Percentiles rank a stretch among this genome's conserved stretches.
These are phyloP conservation scores for Ctenopoma kingsleyae DNA, from an alignment of 2,797 vertebrate genomes.

Conservation along the genomic window DNA sequence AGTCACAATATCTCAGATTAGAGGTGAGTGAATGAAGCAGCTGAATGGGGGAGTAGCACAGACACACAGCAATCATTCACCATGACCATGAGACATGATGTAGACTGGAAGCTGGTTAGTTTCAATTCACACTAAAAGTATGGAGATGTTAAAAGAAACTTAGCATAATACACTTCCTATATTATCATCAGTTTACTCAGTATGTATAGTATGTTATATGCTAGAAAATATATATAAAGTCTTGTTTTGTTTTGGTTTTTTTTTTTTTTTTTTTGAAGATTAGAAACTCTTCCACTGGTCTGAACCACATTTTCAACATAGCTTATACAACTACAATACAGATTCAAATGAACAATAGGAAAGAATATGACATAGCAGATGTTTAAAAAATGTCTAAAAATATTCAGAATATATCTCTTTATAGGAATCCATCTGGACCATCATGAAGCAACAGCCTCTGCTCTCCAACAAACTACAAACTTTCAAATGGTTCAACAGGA, in stretches of 20 bases:
- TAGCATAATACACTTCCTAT: not conserved
- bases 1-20: conserved; percentile 25
- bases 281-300: too few relatives aligned
- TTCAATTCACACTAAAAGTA: not conserved
- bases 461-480: conserved; percentile 35
- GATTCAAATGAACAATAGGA: not conserved
- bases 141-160: conserved; percentile 24
- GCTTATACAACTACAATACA: not conserved
- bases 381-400: not conserved
- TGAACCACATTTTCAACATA: too few relatives aligned
- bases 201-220: too few relatives aligned
- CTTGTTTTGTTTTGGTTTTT: too few relatives aligned
- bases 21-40: conserved; percentile 7
- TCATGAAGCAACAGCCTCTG: conserved; percentile 41
- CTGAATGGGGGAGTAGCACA: conserved; percentile 5
- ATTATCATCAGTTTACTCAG: not conserved
- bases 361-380: not conserved
- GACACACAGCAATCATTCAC: not conserved
- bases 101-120: not conserved
- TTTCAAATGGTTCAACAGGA: conserved; percentile 18
- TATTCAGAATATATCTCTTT: not conserved
- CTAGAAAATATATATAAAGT: too few relatives aligned
- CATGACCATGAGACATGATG: not conserved
- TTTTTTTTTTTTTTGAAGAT: too few relatives aligned
- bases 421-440: conserved; percentile 32